Percentiles rank a stretch among this genome's conserved stretches.
Evolutionary conservation across 1,140 invertebrate genomes (phyloP).

Genomic region (Atta texana): DNA sequence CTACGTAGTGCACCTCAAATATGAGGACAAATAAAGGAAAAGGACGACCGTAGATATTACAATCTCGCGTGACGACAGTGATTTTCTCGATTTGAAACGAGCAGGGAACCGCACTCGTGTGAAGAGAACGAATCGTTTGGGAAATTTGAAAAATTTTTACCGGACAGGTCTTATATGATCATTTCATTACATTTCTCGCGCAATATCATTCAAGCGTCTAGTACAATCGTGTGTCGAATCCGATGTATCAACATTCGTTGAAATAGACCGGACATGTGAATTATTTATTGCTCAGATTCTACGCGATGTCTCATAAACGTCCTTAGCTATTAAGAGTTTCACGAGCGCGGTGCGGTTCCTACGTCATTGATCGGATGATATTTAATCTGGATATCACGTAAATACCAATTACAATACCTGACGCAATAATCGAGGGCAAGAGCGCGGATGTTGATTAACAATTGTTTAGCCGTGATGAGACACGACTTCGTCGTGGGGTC

Average conservation of each 20-base stretch:
- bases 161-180: background rate
- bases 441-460: background rate
- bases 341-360: constrained; percentile 43
- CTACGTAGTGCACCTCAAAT: constrained; percentile 75
- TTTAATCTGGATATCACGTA: background rate
- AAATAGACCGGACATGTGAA: background rate
- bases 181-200: background rate
- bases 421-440: background rate
- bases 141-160: background rate
- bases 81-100: background rate
- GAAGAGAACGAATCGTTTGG: background rate
- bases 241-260: background rate
- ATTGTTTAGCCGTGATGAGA: background rate
- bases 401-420: background rate
- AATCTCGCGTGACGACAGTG: background rate
- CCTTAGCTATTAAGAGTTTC: constrained; percentile 25
- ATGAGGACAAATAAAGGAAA: constrained; percentile 56
- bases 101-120: constrained; percentile 25
- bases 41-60: background rate
- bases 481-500: constrained; percentile 8
- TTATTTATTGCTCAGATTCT: background rate
- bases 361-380: background rate
- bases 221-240: background rate
- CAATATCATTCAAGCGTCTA: background rate
- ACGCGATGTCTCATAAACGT: constrained; percentile 3